Percentiles rank a stretch among this genome's conserved stretches.
These are phyloP conservation scores for Entomyzon cyanotis DNA, from an alignment of 2,113 vertebrate species.

Conservation along the genomic window DNA sequence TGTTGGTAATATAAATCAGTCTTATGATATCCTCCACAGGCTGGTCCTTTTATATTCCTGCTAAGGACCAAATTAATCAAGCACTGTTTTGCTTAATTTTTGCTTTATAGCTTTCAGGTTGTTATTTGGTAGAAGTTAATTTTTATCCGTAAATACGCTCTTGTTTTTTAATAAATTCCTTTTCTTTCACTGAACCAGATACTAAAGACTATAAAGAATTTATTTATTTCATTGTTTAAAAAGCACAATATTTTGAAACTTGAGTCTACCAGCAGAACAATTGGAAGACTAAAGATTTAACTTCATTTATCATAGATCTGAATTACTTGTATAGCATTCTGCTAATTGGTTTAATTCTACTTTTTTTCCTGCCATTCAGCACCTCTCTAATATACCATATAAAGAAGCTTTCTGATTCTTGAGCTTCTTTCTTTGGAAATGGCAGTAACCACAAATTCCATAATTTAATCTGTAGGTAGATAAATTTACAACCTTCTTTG, in stretches of 20 bases:
- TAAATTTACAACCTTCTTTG: neutral
- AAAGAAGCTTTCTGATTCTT: neutral
- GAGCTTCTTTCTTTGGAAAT: neutral
- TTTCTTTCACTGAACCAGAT: neutral
- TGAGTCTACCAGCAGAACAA: neutral
- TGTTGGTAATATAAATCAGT: conserved; percentile 57
- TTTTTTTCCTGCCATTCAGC: neutral
- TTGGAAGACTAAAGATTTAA: neutral
- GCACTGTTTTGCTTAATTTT: conserved; percentile 30
- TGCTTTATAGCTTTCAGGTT: neutral
- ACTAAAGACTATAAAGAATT: neutral
- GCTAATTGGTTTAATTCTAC: neutral
- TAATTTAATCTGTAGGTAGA: neutral
- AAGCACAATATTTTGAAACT: neutral
- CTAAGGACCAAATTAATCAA: conserved; percentile 67
- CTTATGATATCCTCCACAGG: conserved; percentile 20
- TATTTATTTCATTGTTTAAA: neutral
- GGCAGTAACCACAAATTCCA: neutral
- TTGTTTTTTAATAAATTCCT: neutral
- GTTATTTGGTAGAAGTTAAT: neutral
- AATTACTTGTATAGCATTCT: neutral
- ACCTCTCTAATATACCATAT: neutral
- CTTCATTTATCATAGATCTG: neutral
- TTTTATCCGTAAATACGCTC: neutral
- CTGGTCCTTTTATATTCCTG: conserved; percentile 59